Percentiles rank a stretch among this genome's conserved stretches.
Conservation (phyloP, 92 coral and sea anemone species). For the Siderastrea radians region DNA sequence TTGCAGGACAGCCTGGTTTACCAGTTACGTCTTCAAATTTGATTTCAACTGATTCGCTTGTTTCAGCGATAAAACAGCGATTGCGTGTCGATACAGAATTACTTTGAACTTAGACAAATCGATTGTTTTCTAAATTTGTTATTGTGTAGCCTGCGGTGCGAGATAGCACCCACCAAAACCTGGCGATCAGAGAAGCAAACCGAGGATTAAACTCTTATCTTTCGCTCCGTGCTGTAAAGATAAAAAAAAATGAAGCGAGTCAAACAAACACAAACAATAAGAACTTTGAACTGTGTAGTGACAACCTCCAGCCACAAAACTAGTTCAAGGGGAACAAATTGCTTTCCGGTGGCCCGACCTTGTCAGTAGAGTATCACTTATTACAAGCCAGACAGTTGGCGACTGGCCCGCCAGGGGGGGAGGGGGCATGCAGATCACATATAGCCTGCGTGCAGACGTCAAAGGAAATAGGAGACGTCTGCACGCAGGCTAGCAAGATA, state of each 20-base stretch:
- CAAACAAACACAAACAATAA: neutral
- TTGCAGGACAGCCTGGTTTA: neutral
- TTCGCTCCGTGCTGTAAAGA: neutral
- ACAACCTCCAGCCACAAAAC: neutral
- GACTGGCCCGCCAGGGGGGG: conserved; percentile 8
- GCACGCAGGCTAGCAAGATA: too few relatives aligned
- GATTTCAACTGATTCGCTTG: neutral
- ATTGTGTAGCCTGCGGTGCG: conserved; percentile 8
- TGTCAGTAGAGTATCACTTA: conserved; percentile 31
- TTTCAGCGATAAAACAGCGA: neutral
- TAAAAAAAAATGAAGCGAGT: neutral
- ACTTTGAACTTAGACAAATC: neutral
- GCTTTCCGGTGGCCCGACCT: conserved; percentile 17
- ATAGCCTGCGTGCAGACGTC: too few relatives aligned
- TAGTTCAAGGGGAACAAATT: conserved; percentile 16
- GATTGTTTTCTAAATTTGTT: neutral
- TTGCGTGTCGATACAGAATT: neutral
- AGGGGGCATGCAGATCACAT: neutral
- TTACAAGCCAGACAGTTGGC: conserved; percentile 28
- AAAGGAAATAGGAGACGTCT: too few relatives aligned
- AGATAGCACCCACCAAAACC: neutral
- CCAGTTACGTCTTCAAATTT: neutral
- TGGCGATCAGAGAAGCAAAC: neutral
- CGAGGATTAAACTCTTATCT: neutral
- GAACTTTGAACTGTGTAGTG: conserved; percentile 1